A percentile compares a stretch with the other conserved stretches of the same genome.
Evolutionary conservation across 2,888 invertebrate genomes (phyloP).

Genomic region (Tuberolachnus salignus): DNA sequence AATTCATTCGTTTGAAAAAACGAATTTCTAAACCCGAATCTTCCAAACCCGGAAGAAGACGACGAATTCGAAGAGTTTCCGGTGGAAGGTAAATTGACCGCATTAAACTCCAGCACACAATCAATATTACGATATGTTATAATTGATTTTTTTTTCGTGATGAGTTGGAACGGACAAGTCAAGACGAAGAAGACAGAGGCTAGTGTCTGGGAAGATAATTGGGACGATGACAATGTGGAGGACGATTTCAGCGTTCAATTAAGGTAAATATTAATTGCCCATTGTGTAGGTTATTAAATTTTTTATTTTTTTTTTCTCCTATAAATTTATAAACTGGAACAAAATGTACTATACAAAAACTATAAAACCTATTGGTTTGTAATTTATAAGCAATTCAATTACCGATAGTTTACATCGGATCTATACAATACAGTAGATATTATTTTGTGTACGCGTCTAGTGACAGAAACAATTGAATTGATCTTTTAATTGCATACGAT

Average conservation of each 20-base stretch:
- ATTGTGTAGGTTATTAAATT: not conserved
- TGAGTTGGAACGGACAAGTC: constrained; percentile 82
- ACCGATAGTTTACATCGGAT: no score
- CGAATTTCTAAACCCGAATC: no score
- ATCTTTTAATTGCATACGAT: no score
- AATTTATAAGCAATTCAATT: no score
- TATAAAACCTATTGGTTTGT: no score
- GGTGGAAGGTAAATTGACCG: constrained; percentile 80
- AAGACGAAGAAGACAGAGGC: constrained; percentile 91
- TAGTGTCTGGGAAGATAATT: constrained; percentile 99
- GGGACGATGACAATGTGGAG: constrained; percentile 99
- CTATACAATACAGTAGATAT: not conserved
- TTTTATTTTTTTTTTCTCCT: no score
- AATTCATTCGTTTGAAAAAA: no score
- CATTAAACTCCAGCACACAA: not conserved
- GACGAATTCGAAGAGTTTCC: constrained; percentile 99
- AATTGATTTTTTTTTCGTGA: no score
- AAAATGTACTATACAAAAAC: no score
- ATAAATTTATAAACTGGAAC: no score
- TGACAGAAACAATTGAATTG: not conserved
- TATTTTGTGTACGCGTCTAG: not conserved
- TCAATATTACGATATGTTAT: no score
- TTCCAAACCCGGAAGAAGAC: constrained; percentile 97
- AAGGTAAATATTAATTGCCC: not conserved
- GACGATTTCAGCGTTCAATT: constrained; percentile 94